Evolutionary conservation across 2,888 invertebrate species (phyloP), one percentile per base, ranked within the genome.

Genomic region (Brachypterus glaber): DNA sequence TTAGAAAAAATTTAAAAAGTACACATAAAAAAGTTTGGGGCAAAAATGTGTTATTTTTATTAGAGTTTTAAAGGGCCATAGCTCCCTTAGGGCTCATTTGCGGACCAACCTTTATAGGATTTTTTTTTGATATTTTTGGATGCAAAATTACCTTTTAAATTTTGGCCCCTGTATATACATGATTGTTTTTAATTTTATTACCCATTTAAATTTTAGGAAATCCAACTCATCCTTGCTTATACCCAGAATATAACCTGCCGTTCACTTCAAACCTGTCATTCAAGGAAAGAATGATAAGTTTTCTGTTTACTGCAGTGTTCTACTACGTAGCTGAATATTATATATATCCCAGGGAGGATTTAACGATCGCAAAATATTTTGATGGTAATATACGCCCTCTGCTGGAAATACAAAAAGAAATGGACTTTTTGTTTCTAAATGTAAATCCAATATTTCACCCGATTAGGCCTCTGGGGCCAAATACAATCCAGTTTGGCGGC

Each of bases 341-440:
- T 14, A 9, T 41, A 4, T 43, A 43, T 40, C 47, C 50, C 1
- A 40, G 38, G 34, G 41, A 47, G 16, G 49, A 55, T 33, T 9
- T 18, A 17, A 39, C 45, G 12, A 41, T 50, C 3, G 34, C 30
- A 17, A 53, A 48, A 27, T 43, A 55, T 46, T 57, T 59, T 37
- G 57, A 57, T 0, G 40, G 49, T 4, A 39, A 47, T 29, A 42
- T 47, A 27, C 51, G 56, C 3, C 25, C 45, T 3, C n/a, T 53
- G 8, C 3, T 11, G n/a, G 53, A 53, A 2, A 35, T 60, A 5
- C 39, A 45, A 12, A 46, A 46, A 14, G 50, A 51, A 29, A 48
- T 55, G 12, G 52, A 51, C 39, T 43, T 60, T 52, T 12, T 58
- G 29, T 58, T 62, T 33, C 37, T 55, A 3, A 60, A 59, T 46